Evolutionary conservation across 2,797 vertebrate genomes (phyloP).

Genomic region (Ceryle rudis): DNA sequence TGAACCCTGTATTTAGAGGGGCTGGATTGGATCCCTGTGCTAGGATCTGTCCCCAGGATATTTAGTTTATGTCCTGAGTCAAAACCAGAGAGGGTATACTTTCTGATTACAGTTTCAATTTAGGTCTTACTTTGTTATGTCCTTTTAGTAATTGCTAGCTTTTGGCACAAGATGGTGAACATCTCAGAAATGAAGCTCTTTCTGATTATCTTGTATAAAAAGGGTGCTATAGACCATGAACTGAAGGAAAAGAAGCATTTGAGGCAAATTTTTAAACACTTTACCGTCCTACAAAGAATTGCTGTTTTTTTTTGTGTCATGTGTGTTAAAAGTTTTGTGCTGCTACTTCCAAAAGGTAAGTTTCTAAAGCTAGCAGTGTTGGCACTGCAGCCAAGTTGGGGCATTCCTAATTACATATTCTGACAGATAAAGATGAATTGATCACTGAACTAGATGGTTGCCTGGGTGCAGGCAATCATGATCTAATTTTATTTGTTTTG

Average conservation of each 20-base stretch:
- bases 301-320: background rate
- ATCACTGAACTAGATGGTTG: background rate
- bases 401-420: background rate
- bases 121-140: background rate
- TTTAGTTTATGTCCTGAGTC: background rate
- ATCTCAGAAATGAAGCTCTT: background rate
- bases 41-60: background rate
- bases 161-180: background rate
- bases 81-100: background rate
- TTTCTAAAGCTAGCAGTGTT: background rate
- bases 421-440: constrained; percentile 26
- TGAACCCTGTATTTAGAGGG: background rate
- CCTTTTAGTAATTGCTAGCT: background rate
- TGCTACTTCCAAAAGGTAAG: background rate
- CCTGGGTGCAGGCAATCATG: constrained; percentile 15
- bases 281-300: background rate
- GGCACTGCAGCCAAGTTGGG: background rate
- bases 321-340: background rate
- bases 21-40: background rate
- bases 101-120: background rate
- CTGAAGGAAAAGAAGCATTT: background rate
- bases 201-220: background rate
- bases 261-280: background rate
- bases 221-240: background rate
- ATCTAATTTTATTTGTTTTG: constrained; percentile 52